Percentiles rank a stretch among this genome's conserved stretches.
Conservation (phyloP, 2,797 vertebrate species). For the Mormyrus proboscirostris region DNA sequence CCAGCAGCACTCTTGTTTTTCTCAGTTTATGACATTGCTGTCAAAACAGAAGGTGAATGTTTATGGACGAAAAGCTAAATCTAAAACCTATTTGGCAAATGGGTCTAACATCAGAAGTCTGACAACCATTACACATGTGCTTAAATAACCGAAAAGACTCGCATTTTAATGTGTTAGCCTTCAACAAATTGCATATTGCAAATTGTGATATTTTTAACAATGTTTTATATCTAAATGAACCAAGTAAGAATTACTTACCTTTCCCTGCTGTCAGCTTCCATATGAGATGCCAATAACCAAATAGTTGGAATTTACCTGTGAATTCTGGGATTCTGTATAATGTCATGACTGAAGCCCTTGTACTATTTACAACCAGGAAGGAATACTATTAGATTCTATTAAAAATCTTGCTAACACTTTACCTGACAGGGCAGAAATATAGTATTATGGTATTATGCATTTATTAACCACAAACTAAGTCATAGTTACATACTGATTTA, state of each 20-base stretch:
- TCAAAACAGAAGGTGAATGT: not conserved
- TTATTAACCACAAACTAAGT: not conserved
- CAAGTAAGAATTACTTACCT: not conserved
- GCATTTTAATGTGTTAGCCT: not conserved
- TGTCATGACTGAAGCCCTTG: not conserved
- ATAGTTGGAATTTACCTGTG: not conserved
- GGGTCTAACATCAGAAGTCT: not conserved
- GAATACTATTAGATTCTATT: not conserved
- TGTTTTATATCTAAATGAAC: not conserved
- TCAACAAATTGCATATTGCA: not conserved
- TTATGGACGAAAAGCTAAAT: not conserved
- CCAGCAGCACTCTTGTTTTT: not conserved
- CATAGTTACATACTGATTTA: not conserved
- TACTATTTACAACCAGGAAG: not conserved
- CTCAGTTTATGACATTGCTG: not conserved
- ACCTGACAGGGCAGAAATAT: not conserved
- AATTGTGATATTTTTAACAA: not conserved
- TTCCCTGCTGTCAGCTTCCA: not conserved
- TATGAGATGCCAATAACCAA: not conserved
- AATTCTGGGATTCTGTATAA: not conserved
- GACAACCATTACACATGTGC: not conserved
- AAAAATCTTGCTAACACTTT: not conserved
- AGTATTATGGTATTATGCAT: not conserved
- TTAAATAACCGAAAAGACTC: not conserved
- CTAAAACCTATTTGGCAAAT: not conserved